Evolutionary conservation across 2,888 invertebrate genomes (phyloP).

Genomic region (Carcina quercana): DNA sequence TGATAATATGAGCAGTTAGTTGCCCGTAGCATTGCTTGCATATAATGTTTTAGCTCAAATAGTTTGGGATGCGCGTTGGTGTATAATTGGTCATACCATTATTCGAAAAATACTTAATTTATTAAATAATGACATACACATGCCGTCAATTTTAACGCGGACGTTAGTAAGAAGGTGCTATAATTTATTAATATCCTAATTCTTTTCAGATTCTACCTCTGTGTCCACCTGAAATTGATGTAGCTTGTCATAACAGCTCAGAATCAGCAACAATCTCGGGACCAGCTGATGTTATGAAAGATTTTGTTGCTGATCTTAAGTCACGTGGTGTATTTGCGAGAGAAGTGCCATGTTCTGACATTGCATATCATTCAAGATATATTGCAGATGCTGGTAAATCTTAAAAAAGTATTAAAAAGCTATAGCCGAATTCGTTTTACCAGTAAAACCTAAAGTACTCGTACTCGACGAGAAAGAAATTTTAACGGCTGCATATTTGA

Average conservation of each 20-base stretch:
- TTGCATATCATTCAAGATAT: slow-evolving; percentile 91
- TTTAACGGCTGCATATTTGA: neutral
- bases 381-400: slow-evolving; percentile 75
- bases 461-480: neutral
- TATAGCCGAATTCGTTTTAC: neutral
- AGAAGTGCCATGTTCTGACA: slow-evolving; percentile 77
- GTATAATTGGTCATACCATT: neutral
- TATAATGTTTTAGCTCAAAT: neutral
- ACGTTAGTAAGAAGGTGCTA: neutral
- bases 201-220: slow-evolving; percentile 24
- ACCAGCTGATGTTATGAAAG: slow-evolving; percentile 76
- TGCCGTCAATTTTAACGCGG: too few relatives aligned
- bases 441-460: neutral
- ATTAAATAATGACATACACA: neutral
- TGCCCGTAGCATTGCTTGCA: neutral
- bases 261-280: slow-evolving; percentile 87
- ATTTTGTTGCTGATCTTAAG: slow-evolving; percentile 65
- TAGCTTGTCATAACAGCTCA: slow-evolving; percentile 86
- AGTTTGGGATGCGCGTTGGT: neutral
- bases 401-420: neutral
- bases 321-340: slow-evolving; percentile 42
- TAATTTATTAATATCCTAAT: neutral
- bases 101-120: neutral
- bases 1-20: too few relatives aligned
- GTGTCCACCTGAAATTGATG: slow-evolving; percentile 77